Evolutionary conservation across 2,888 invertebrate genomes (phyloP).

Genomic region (Ferrisia virgata): DNA sequence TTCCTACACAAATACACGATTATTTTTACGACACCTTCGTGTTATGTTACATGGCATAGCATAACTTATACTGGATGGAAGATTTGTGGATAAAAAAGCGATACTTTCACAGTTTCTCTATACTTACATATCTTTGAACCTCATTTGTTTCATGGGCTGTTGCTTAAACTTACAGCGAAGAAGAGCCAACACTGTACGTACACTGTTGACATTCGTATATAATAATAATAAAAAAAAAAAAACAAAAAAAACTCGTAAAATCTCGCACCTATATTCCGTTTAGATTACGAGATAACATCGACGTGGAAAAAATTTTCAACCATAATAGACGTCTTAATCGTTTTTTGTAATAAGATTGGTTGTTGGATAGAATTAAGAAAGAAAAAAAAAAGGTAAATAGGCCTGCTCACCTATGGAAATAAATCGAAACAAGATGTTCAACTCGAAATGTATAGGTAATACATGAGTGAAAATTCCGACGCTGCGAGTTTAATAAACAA

Average conservation of each 20-base stretch:
- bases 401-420: not conserved
- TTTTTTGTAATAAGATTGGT: not conserved
- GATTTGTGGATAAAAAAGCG: not conserved
- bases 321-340: not conserved
- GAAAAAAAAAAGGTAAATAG: not conserved
- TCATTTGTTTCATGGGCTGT: not conserved
- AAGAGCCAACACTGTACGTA: not conserved
- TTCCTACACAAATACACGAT: not conserved
- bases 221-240: not conserved
- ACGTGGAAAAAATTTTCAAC: not conserved
- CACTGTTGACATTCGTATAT: not conserved
- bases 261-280: not conserved
- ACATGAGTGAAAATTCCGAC: not conserved
- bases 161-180: not conserved
- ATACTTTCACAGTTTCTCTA: not conserved
- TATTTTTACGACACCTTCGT: not conserved
- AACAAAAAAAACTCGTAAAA: not conserved
- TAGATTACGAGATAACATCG: not conserved
- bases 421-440: not conserved
- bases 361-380: not conserved
- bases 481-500: conserved; percentile 5
- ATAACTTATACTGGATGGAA: not conserved
- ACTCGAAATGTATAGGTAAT: not conserved
- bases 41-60: too few species aligned
- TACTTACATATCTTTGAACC: not conserved